Conservation (phyloP, 2,888 invertebrate species). For the Petrolisthes manimaculis region DNA sequence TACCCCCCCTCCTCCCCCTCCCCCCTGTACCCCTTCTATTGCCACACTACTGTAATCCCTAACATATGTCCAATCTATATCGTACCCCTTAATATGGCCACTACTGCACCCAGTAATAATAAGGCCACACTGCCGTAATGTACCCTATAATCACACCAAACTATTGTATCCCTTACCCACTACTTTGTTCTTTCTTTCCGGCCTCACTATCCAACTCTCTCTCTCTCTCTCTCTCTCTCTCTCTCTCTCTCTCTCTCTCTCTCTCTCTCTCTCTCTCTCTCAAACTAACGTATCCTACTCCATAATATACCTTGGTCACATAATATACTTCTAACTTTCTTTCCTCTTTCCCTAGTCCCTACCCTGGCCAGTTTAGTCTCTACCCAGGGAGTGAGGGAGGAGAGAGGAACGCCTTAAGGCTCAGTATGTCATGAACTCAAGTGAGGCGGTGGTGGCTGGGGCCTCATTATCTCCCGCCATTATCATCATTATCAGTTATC, state of each 20-base stretch:
- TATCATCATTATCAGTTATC: slow-evolving; percentile 61
- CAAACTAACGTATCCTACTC: background rate
- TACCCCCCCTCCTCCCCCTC: no score
- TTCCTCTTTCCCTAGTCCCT: background rate
- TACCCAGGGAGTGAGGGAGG: background rate
- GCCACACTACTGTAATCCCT: no score
- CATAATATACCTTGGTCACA: background rate
- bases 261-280: no score
- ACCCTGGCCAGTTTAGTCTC: no score
- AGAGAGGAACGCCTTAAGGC: slow-evolving; percentile 18
- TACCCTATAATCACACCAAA: no score
- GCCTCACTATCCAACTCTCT: slow-evolving; percentile 19
- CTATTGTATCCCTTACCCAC: no score
- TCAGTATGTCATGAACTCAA: slow-evolving; percentile 39
- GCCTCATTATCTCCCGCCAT: slow-evolving; percentile 36
- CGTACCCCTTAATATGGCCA: no score
- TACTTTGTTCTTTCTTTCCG: no score
- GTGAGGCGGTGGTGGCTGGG: slow-evolving; percentile 33
- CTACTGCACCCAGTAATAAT: no score
- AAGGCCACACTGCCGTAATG: no score
- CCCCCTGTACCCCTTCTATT: no score
- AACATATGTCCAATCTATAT: no score
- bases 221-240: slow-evolving; percentile 28
- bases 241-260: slow-evolving; percentile 35
- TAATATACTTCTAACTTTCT: background rate